phyloP scores from a whole-genome alignment of 2,113 vertebrate genomes.

The Polyodon spathula region DNA sequence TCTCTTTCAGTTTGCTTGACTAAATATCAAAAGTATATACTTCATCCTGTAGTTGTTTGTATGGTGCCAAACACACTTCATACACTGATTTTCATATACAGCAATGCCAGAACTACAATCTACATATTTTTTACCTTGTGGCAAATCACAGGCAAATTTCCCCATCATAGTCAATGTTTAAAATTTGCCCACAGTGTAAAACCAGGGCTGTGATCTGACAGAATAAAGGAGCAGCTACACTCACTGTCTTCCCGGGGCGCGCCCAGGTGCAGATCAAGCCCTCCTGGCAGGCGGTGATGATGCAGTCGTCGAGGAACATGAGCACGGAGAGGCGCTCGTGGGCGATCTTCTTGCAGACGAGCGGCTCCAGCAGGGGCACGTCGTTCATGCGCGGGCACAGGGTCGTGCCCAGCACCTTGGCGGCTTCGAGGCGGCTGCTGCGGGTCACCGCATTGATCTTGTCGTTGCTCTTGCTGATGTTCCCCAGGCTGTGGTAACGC shows the following conservation, averaged over 20 bases:
- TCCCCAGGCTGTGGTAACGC: slow-evolving; percentile 78
- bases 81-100: too few relatives aligned
- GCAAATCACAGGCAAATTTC: too few relatives aligned
- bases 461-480: slow-evolving; percentile 76
- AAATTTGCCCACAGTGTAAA: too few relatives aligned
- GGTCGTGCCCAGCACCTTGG: slow-evolving; percentile 75
- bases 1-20: too few relatives aligned
- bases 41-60: too few relatives aligned
- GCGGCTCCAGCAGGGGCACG: slow-evolving; percentile 80
- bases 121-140: too few relatives aligned
- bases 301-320: slow-evolving; percentile 86
- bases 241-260: slow-evolving; percentile 70
- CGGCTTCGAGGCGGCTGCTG: slow-evolving; percentile 62
- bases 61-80: too few relatives aligned
- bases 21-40: too few relatives aligned
- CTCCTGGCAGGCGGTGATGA: slow-evolving; percentile 85
- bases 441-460: slow-evolving; percentile 59
- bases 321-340: slow-evolving; percentile 82
- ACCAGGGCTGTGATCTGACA: not conserved
- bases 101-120: too few relatives aligned
- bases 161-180: too few relatives aligned
- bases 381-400: slow-evolving; percentile 84
- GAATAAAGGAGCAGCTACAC: slow-evolving; percentile 26
- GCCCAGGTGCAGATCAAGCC: slow-evolving; percentile 89
- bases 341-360: slow-evolving; percentile 87